Base-by-base conservation (phyloP, 1,140 invertebrate species). In the Apolygus lucorum region DNA sequence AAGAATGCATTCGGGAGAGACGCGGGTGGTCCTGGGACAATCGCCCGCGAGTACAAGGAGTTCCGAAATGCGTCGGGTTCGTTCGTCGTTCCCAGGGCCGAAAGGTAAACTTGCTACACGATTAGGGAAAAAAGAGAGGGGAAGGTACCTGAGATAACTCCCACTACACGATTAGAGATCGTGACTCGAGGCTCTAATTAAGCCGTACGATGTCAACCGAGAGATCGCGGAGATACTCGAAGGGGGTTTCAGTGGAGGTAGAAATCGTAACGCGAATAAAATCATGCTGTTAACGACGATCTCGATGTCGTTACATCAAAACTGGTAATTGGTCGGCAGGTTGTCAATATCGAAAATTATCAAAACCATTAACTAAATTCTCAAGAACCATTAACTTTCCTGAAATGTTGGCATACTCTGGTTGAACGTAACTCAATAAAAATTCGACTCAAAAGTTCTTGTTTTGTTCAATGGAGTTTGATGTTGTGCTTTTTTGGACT, bases 81-180 rank as follows among this genome's bases (percentile, higher is more conserved):
- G n/a, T n/a, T n/a, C n/a, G n/a, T n/a, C n/a, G n/a, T n/a, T n/a
- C 54, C 8, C 11, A 17, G 54, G 22, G 54, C 22, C 54, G 13
- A 24, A 59, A 59, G 54, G 54, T 59, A 59, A 59, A 59, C 11
- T 59, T 59, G 54, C 54, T 59, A 22, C 22, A 59, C 54, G 54
- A 59, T 59, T 59, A 59, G 13, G 22, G 22, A n/a, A n/a, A n/a
- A n/a, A n/a, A n/a, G n/a, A n/a, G n/a, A n/a, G 22, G 54, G 54
- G 4, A 59, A 24, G 22, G 54, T 17, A 59, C 54, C 54, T 8
- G 54, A 59, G 54, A 4, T 4, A 22, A 59, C 54, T 59, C 54
- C 54, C 54, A 59, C 54, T 59, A 59, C 54, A 59, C 54, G 54
- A 59, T 59, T 59, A 59, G 13, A 59, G 54, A 59, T 59, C 54